These are phyloP conservation scores for Lasioglossum leucozonium DNA, from an alignment of 2,888 invertebrate genomes.

Conservation along the genomic window DNA sequence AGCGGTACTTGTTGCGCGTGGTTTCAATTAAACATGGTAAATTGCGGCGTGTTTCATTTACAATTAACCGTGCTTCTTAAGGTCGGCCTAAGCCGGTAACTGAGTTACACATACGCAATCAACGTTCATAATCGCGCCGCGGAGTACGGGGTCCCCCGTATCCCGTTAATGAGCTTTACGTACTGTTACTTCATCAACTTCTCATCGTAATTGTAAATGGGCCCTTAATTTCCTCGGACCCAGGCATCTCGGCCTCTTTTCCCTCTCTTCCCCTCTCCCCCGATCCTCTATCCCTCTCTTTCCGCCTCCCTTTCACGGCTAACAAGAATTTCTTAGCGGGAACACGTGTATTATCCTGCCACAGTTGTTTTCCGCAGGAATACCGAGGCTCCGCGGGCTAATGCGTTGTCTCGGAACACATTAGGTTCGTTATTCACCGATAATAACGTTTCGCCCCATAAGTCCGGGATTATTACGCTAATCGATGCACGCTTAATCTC, in stretches of 20 bases:
- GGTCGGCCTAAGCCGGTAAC: constrained; percentile 62
- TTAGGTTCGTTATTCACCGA: constrained; percentile 29
- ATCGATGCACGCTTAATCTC: constrained; percentile 32
- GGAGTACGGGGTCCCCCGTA: constrained; percentile 41
- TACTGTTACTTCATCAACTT: constrained; percentile 71
- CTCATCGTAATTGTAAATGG: constrained; percentile 71
- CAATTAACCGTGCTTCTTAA: constrained; percentile 71
- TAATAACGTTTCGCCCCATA: constrained; percentile 19
- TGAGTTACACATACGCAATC: constrained; percentile 71
- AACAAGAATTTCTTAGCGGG: constrained; percentile 59
- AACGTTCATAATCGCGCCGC: constrained; percentile 65
- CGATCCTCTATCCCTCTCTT: not conserved
- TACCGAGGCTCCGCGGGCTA: constrained; percentile 11
- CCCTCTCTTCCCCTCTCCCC: not conserved
- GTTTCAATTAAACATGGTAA: constrained; percentile 73
- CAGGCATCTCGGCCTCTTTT: not conserved
- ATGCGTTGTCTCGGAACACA: not conserved
- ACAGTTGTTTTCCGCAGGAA: constrained; percentile 24
- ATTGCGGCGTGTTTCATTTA: constrained; percentile 71
- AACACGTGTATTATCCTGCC: constrained; percentile 7
- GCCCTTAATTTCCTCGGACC: constrained; percentile 63
- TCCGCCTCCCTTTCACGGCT: constrained; percentile 29
- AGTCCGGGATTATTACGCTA: constrained; percentile 30
- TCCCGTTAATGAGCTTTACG: constrained; percentile 71
- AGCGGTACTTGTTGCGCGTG: constrained; percentile 70